Conservation (phyloP, 2,888 invertebrate genomes). For the Polyommatus icarus region DNA sequence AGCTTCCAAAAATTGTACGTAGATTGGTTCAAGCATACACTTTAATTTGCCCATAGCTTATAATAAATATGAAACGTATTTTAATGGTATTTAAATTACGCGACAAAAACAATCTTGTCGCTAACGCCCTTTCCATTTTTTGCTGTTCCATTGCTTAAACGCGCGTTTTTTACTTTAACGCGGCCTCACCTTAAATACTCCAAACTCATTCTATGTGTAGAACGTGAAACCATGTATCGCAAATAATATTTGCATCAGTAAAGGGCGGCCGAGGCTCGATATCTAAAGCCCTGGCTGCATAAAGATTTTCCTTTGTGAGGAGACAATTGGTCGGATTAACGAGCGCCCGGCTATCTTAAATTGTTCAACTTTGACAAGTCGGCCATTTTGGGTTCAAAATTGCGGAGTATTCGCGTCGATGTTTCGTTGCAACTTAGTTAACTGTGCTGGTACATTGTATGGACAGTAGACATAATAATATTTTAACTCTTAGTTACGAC, state of each 20-base stretch:
- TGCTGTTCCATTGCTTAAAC: no score
- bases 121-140: no score
- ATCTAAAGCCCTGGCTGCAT: conserved; percentile 41
- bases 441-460: background rate
- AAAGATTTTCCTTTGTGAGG: conserved; percentile 44
- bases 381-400: conserved; percentile 25
- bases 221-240: background rate
- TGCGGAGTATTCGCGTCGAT: background rate
- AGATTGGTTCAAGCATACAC: no score
- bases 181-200: no score
- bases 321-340: conserved; percentile 41
- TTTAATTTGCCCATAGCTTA: no score
- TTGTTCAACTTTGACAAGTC: conserved; percentile 31
- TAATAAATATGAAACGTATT: no score
- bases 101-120: no score
- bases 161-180: no score
- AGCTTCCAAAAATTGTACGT: no score
- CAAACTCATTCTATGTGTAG: no score
- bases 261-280: background rate
- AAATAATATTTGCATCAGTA: background rate
- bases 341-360: conserved; percentile 31
- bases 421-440: conserved; percentile 16
- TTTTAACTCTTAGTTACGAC: background rate
- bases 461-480: background rate
- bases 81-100: no score